Evolutionary conservation across 2,113 vertebrate genomes (phyloP), one percentile per base, ranked within the genome.

Genomic region (Myotis lucifugus): DNA sequence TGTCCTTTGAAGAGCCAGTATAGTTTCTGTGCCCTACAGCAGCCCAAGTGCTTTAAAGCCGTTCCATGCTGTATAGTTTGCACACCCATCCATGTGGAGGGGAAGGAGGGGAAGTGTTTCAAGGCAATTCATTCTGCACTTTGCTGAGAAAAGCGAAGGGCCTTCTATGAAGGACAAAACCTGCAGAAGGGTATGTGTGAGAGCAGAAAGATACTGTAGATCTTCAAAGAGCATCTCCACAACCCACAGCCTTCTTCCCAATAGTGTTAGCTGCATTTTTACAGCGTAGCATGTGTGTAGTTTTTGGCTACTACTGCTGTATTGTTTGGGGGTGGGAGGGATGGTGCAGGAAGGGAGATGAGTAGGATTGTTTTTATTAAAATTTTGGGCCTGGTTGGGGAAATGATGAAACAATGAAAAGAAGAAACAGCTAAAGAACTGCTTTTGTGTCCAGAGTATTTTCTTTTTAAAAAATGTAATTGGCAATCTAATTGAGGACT

Each of bases 231-330:
- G 97, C 97, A 97, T 97, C 98, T 98, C 97, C 94, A 96, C 97
- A 98, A 97, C 97, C 97, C 98, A 90, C 95, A 94, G 98, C 98
- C 98, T 97, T 79, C 97, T 96, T 97, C 98, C 97, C 97, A 61
- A 81, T 98, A 98, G 98, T 98, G 98, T 98, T 98, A 96, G 98
- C 92, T 94, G 97, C 98, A 96, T 98, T 98, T 98, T 95, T 98
- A 98, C 96, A 70, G 92, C 84, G 94, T 98, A 98, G 98, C 98
- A 98, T 98, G 98, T 98, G 94, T 98, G 97, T 98, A 98, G 97
- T 83, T 96, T 98, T 98, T 98, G 85, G 95, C 97, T 98, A 76
- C 98, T 98, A 95, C 97, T 97, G 97, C 97, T 98, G 96, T 98
- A 97, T 97, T 78, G 93, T 97, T 96, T 94, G 54, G 50, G 77